Evolutionary conservation across 2,797 vertebrate genomes (phyloP), one percentile per base, ranked within the genome.

Genomic region (Picus viridis): DNA sequence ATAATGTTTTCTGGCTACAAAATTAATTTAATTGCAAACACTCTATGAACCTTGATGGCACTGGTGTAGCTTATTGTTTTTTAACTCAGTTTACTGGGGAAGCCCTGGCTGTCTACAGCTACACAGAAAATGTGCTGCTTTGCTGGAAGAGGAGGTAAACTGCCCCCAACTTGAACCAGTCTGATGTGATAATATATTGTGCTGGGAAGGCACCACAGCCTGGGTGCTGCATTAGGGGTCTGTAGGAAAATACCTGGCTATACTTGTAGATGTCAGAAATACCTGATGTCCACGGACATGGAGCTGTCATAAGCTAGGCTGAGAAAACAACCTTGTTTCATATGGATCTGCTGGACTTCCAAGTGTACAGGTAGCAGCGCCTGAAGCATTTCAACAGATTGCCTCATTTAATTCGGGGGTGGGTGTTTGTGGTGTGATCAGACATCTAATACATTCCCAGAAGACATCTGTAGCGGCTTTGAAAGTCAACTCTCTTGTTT

Each of bases 211-310:
- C 57, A 63, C 49, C 0, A 0, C 16, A 54, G 58, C 72, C 22
- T 12, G 4, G n/a, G 8, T 39, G 9, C n/a, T 34, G 22, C 22
- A 29, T 4, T 10, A 30, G 23, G 20, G 11, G 1, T 73, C 0
- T 41, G 19, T 14, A 71, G 61, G 36, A 65, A 29, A 49, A 45
- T 34, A 36, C 9, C 54, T 77, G 71, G 15, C 27, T 9, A 0
- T 65, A 26, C 5, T 30, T 58, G 22, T 0, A 2, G 22, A 1
- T 29, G 20, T 49, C 56, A 61, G 59, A 72, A 86, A 16, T 62
- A 27, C 18, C 32, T 36, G 56, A 24, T 77, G 54, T 4, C 77
- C 32, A 14, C 39, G 39, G 49, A 15, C n/a, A 9, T 3, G 16
- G 36, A 56, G 56, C 61, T 74, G 65, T 69, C 15, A 32, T 70